Evolutionary conservation across 1,140 invertebrate genomes (phyloP).

Genomic region (Aphis gossypii): DNA sequence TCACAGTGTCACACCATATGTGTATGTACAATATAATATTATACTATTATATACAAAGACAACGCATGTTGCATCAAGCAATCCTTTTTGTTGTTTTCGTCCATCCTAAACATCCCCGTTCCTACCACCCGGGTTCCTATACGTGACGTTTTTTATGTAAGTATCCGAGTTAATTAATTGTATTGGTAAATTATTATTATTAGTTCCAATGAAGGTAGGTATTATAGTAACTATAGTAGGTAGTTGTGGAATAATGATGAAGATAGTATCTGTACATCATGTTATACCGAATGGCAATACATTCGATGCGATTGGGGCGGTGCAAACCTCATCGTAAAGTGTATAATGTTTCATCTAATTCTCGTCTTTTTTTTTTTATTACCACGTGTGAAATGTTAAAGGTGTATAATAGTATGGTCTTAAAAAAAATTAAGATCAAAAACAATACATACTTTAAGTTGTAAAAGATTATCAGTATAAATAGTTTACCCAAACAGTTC

Average conservation of each 20-base stretch:
- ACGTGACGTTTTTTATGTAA: background rate
- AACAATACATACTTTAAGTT: background rate
- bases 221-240: background rate
- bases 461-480: background rate
- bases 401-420: background rate
- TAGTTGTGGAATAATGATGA: background rate
- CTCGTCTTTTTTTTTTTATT: background rate
- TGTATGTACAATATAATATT: no score
- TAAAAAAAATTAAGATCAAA: background rate
- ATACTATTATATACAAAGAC: background rate
- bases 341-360: background rate
- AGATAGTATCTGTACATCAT: background rate
- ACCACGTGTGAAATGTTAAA: background rate
- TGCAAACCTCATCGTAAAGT: background rate
- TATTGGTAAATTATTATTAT: slow-evolving; percentile 3
- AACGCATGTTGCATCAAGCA: background rate
- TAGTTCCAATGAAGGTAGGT: background rate
- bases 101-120: background rate
- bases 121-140: no score
- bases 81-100: background rate
- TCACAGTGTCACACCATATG: background rate
- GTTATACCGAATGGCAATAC: background rate
- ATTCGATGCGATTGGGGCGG: background rate
- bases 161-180: background rate
- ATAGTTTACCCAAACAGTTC: background rate